phyloP scores from a whole-genome alignment of 2,888 invertebrate species.

The Rhagonycha fulva region DNA sequence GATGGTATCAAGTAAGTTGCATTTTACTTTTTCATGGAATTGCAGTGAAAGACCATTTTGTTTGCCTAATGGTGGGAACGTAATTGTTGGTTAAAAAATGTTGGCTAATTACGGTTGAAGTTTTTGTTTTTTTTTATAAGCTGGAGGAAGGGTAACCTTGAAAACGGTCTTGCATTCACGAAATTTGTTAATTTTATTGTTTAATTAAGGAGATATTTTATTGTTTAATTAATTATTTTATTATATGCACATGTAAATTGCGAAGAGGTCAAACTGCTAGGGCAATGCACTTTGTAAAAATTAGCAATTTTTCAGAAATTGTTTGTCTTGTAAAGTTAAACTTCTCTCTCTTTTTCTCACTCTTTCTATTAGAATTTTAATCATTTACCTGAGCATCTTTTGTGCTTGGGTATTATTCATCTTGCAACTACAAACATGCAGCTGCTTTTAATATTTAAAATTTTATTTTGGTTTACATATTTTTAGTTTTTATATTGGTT shows the following conservation, averaged over 20 bases:
- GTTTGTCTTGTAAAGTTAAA: background rate
- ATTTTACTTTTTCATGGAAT: background rate
- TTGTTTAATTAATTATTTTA: background rate
- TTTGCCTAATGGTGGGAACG: background rate
- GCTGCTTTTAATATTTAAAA: background rate
- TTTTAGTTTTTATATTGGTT: background rate
- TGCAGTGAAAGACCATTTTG: background rate
- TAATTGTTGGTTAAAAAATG: background rate
- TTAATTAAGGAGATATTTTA: background rate
- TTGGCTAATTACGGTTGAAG: background rate
- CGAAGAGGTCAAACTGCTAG: background rate
- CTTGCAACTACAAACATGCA: background rate
- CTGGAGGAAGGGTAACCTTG: background rate
- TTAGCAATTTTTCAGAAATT: background rate
- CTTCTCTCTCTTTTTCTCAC: background rate
- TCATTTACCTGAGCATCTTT: background rate
- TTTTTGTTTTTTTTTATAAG: background rate
- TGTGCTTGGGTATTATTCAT: background rate
- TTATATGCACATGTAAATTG: background rate
- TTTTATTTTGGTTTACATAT: background rate
- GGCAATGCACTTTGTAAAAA: background rate
- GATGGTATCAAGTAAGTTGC: slow-evolving; percentile 50
- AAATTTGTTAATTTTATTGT: background rate
- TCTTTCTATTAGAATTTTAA: background rate
- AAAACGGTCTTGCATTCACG: background rate